phyloP scores from a whole-genome alignment of 2,797 vertebrate genomes.

The Hirundo rustica region DNA sequence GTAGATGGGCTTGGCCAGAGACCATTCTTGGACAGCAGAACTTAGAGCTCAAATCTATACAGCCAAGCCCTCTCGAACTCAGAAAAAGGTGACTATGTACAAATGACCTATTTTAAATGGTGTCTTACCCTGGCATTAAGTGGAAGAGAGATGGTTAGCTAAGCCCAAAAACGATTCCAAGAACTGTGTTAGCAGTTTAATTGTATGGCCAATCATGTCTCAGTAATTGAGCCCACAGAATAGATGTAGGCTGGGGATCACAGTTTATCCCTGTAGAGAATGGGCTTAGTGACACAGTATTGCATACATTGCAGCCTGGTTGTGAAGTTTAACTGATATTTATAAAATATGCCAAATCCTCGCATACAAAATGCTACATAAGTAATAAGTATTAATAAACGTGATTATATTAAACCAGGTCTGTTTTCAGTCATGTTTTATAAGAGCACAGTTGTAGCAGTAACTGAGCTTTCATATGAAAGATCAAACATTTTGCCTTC shows the following conservation, averaged over 20 bases:
- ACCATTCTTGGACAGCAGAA: background rate
- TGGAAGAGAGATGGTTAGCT: background rate
- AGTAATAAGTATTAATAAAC: conserved; percentile 62
- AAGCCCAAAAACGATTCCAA: background rate
- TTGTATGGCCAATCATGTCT: background rate
- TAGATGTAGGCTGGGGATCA: background rate
- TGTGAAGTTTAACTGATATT: conserved; percentile 52
- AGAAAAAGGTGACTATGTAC: background rate
- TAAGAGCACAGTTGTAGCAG: conserved; percentile 23
- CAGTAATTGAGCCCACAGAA: conserved; percentile 14
- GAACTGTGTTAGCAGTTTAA: conserved; percentile 6
- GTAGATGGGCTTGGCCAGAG: background rate
- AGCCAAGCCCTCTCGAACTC: background rate
- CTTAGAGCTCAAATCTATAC: background rate
- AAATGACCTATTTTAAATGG: background rate
- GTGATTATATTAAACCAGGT: conserved; percentile 52
- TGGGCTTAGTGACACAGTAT: conserved; percentile 36
- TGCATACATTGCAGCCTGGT: conserved; percentile 29
- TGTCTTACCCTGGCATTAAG: background rate
- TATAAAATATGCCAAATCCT: conserved; percentile 53
- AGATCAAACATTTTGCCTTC: conserved; percentile 59
- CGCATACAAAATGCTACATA: conserved; percentile 50
- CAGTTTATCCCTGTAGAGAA: conserved; percentile 61
- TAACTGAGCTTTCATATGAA: conserved; percentile 46
- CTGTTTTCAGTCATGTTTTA: conserved; percentile 59